Base-by-base conservation (phyloP, 2,888 invertebrate species). In the Penaeus monodon region DNA sequence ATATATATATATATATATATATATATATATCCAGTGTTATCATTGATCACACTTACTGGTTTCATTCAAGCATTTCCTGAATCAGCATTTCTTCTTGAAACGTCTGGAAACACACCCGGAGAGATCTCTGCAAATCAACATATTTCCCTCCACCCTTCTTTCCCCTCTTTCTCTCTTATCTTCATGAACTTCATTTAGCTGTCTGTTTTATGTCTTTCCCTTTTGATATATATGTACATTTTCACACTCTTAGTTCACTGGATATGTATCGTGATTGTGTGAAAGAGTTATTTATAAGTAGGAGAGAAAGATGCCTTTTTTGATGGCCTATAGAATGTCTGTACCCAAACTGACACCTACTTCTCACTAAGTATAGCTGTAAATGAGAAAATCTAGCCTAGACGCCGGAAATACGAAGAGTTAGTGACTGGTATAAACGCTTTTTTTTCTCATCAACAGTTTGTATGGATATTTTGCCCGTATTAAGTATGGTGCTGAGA, bases 1-100 rank as follows among this genome's bases (percentile, higher is more conserved):
- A 70, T 70, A 70, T 17, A 70, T 70, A 70, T 70, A 70, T 68
- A 68, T 68, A 14, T 68, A 14, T 68, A 14, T 68, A 14, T 68
- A 14, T 68, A 14, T 68, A 14, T 27, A 8, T n/a, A 22, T n/a
- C 68, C n/a, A 27, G 68, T n/a, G 8, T 24, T 68, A 27, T 27
- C 24, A 68, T 27, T n/a, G 1, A 68, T n/a, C 24, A n/a, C 27
- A 68, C 27, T 27, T 68, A 4, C 68, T 27, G 8, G 27, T 14
- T 68, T n/a, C 68, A 14, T 68, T 17, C 24, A 27, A 68, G 20
- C n/a, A 17, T 33, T 24, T 33, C 8, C 33, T 27, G 17, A 6
- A 22, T 2, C 14, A n/a, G 70, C 27, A 29, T 70, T 27, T 33
- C 14, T 33, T 17, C n/a, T 27, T 20, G 29, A 17, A 44, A 10